Evolutionary conservation across 2,888 invertebrate genomes (phyloP).

Genomic region (Sturmia bella): DNA sequence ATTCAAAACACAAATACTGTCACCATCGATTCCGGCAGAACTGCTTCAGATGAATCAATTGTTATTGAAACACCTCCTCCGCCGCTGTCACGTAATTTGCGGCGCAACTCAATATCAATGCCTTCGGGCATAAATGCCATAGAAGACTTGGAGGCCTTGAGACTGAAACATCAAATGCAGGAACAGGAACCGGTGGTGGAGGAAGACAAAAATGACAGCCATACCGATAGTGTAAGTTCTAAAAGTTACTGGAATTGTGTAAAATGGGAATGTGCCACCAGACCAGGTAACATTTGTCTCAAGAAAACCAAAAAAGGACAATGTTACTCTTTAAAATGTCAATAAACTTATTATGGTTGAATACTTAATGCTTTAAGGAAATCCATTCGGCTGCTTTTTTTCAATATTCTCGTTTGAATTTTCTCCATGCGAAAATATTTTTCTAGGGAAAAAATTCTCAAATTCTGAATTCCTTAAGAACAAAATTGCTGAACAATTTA

Average conservation of each 20-base stretch:
- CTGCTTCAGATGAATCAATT: slow-evolving; percentile 47
- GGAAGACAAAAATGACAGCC: slow-evolving; percentile 73
- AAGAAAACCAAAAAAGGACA: no score
- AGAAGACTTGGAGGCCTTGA: slow-evolving; percentile 85
- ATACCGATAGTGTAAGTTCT: slow-evolving; percentile 76
- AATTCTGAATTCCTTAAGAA: no score
- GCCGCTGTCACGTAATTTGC: slow-evolving; percentile 76
- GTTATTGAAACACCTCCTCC: slow-evolving; percentile 35
- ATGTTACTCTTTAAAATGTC: no score
- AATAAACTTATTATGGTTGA: no score
- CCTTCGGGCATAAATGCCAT: slow-evolving; percentile 86
- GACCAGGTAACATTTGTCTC: no score
- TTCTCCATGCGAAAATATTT: no score
- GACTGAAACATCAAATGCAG: slow-evolving; percentile 81
- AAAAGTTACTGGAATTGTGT: neutral
- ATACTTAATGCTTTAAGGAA: no score
- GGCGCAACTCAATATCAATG: slow-evolving; percentile 89
- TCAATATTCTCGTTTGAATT: no score
- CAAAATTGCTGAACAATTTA: no score
- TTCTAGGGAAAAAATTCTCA: no score
- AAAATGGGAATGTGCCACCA: no score
- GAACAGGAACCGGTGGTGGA: slow-evolving; percentile 76
- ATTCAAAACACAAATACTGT: neutral
- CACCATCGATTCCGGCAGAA: slow-evolving; percentile 3
- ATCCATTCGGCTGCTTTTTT: no score